Evolutionary conservation across 2,888 invertebrate species (phyloP), one percentile per base, ranked within the genome.

Genomic region (Volucella inanis): DNA sequence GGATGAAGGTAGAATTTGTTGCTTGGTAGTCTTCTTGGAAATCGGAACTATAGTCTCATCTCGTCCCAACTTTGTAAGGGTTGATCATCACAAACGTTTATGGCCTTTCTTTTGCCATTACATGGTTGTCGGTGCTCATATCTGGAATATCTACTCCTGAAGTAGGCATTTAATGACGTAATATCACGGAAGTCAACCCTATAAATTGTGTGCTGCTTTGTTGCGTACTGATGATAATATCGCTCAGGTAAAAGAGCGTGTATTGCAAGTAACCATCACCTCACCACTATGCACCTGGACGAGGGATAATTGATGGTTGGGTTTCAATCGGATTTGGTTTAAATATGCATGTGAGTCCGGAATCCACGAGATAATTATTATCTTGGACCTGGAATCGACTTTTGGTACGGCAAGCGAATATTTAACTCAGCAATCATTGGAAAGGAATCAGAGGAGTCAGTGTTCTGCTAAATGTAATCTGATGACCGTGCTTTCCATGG

Each of bases 101-200:
- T 80, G 71, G 62, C 11, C 59, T 75, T 79, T 45, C 45, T 49
- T 74, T 68, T 62, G 31, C 52, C 22, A 18, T 50, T 50, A 50
- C 50, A 38, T 52, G 49, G 45, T 18, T 52, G 31, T 41, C 43
- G 22, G 55, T 50, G 18, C 18, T 47, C 8, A 12, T 12, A 22
- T n/a, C 49, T 59, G 57, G 39, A 41, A 9, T 43, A 45, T 39
- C 31, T 41, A n/a, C 52, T 74, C 50, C 47, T 14, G 18, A 43
- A 71, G 68, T 43, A 67, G 71, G 41, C 67, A 80, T 80, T 85
- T 81, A 76, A 81, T 85, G 81, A 77, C 64, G 85, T 72, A 77
- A 80, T 85, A 80, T 85, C 80, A 67, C 68, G 50, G 50, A 70
- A 84, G 75, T 78, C 83, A 78, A 83, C 70, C 84, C 70, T 49